Evolutionary conservation across 2,888 invertebrate species (phyloP).

Genomic region (Cheilosia soror): DNA sequence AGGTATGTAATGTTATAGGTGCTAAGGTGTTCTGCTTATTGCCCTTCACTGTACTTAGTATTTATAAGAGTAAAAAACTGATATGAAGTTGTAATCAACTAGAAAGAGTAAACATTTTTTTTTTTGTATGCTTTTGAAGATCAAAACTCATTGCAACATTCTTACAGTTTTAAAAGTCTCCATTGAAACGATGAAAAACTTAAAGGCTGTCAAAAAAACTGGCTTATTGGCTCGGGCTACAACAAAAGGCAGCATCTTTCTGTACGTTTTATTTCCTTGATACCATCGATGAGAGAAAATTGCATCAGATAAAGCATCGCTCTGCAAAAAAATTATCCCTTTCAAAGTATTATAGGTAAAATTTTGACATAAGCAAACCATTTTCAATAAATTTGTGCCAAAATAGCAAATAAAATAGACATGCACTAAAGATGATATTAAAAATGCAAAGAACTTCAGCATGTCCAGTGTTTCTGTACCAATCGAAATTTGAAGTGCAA

Average conservation of each 20-base stretch:
- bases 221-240: slow-evolving; percentile 76
- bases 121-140: neutral
- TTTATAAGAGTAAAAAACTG: slow-evolving; percentile 77
- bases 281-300: slow-evolving; percentile 77
- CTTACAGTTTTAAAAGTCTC: slow-evolving; percentile 76
- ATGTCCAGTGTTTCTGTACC: slow-evolving; percentile 71
- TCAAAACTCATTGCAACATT: neutral
- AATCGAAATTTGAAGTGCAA: slow-evolving; percentile 75
- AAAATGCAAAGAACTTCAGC: slow-evolving; percentile 75
- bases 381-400: slow-evolving; percentile 72
- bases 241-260: slow-evolving; percentile 69
- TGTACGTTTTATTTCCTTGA: slow-evolving; percentile 72
- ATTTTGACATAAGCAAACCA: slow-evolving; percentile 58
- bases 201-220: slow-evolving; percentile 76
- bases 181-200: slow-evolving; percentile 77
- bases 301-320: slow-evolving; percentile 72
- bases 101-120: slow-evolving; percentile 15
- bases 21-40: neutral
- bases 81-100: slow-evolving; percentile 77
- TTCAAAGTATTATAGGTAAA: neutral
- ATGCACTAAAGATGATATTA: slow-evolving; percentile 73
- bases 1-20: too few relatives aligned
- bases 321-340: slow-evolving; percentile 55
- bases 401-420: slow-evolving; percentile 76
- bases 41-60: slow-evolving; percentile 72